Evolutionary conservation across 2,888 invertebrate species (phyloP), one percentile per base, ranked within the genome.

Genomic region (Meghimatium bilineatum): DNA sequence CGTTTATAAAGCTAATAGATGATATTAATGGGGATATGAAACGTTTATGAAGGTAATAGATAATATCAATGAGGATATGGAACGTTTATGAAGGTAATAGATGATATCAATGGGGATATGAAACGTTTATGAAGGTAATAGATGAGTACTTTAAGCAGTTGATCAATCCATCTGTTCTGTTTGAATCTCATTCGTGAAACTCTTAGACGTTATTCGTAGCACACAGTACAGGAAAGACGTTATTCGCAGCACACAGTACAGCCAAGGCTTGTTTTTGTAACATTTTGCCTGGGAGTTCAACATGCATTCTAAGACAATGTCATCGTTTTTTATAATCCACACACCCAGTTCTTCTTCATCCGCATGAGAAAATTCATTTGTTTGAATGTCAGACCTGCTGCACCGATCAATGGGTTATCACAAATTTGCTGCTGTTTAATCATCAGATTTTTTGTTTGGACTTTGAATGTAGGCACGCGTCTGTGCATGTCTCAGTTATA

Each of bases 191-290:
- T 20, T 23, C 23, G 29, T 12, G 23, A 29, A 52, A 49, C 29
- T 74, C 74, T 49, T 52, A 74, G 32, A 29, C 74, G 32, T 74
- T 52, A 74, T 74, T 52, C 29, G 38, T 26, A 77, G 63, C 36
- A 34, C 26, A n/a, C 17, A 60, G 38, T 32, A 26, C 17, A 38
- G 44, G n/a, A n/a, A n/a, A 32, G 32, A 29, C 74, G 32, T 74
- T 52, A 74, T 74, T 52, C 29, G 38, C 36, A 77, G 63, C 36
- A 34, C 26, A n/a, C 17, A 60, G 38, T 32, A 26, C 17, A 38
- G 44, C 6, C 34, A n/a, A 36, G 77, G 34, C 3, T n/a, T 77
- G 44, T 77, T 77, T 36, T 77, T 60, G 20, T 77, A 34, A 49
- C 69, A 71, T 69, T 80, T 38, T 56, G 69, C 32, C 34, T 56